A percentile compares a stretch with the other conserved stretches of the same genome.
Evolutionary conservation across 1,140 invertebrate genomes (phyloP).

Genomic region (Heterodera carotae): DNA sequence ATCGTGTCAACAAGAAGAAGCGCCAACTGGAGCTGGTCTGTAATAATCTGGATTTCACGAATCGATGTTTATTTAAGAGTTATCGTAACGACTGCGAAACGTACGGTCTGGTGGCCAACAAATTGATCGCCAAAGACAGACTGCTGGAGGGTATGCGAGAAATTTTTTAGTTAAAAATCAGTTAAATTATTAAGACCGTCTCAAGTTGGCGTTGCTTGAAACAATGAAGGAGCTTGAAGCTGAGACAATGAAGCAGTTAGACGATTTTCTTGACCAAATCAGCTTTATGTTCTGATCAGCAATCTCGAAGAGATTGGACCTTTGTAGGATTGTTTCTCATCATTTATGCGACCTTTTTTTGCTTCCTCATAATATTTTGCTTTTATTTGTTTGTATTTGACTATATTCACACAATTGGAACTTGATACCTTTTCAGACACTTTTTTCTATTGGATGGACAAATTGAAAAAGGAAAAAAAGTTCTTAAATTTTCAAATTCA

Average conservation of each 20-base stretch:
- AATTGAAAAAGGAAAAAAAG: no score
- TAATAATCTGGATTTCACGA: not conserved
- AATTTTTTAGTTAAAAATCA: not conserved
- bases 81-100: slow-evolving; percentile 39
- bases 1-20: slow-evolving; percentile 29
- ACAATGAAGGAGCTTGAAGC: slow-evolving; percentile 37
- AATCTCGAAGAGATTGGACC: no score
- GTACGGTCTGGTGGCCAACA: slow-evolving; percentile 27
- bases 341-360: no score
- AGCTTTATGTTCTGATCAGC: slow-evolving; percentile 21
- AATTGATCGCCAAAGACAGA: slow-evolving; percentile 29
- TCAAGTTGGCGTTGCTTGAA: slow-evolving; percentile 32
- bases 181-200: slow-evolving; percentile 20
- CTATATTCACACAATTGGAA: no score
- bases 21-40: slow-evolving; percentile 31
- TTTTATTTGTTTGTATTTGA: no score
- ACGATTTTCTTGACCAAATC: slow-evolving; percentile 36
- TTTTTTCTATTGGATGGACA: no score
- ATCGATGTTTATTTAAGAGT: no score
- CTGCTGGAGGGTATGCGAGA: slow-evolving; percentile 20
- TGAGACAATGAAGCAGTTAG: slow-evolving; percentile 32
- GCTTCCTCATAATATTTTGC: no score
- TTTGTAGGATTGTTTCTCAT: no score
- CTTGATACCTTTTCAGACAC: no score
- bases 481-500: no score